Evolutionary conservation across 2,888 invertebrate genomes (phyloP), one percentile per base, ranked within the genome.

Genomic region (Sylvicola cinctus): DNA sequence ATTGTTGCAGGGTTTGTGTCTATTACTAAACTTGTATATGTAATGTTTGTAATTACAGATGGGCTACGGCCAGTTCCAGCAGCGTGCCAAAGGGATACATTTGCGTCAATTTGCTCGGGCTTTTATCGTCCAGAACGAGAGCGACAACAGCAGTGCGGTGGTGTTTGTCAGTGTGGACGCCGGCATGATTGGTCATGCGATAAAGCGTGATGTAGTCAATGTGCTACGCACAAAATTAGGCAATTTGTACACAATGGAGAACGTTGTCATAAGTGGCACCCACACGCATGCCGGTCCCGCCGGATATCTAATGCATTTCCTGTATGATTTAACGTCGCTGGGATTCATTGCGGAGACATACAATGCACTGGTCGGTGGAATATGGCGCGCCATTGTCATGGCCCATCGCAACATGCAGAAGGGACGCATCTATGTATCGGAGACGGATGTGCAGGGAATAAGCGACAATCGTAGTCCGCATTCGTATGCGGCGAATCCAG

Each of bases 261-360:
- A 95, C 52, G 70, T 95, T 7, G 75, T 85, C 49, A 62, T 95
- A 32, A 85, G 84, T 51, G 87, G 81, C 0, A 90, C 87, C 0
- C 91, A 93, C 58, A 81, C 88, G 0, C 91, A 91, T 54, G 78
- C 83, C 13, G 74, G 75, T 0, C 85, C 88, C 0, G 91, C 83
- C 1, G 93, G 91, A 3, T 85, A 74, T 51, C 68, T 87, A 44
- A 75, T 84, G 68, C 77, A 90, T 55, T 65, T 87, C 41, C 68
- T 93, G 41, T 90, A 84, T 53, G 85, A 88, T 50, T 70, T 90
- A 34, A 75, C 87, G 0, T 74, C 77, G 37, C 65, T 81, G 34
- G 93, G 93, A 12, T 58, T 76, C 51, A 68, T 74, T 13, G 57
- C 63, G 13, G 69, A 77, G 45, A 71, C 74, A 1, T 77, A 73